These are phyloP conservation scores for Hippocampus kuda DNA, from an alignment of 2,797 vertebrate species.

Conservation along the genomic window DNA sequence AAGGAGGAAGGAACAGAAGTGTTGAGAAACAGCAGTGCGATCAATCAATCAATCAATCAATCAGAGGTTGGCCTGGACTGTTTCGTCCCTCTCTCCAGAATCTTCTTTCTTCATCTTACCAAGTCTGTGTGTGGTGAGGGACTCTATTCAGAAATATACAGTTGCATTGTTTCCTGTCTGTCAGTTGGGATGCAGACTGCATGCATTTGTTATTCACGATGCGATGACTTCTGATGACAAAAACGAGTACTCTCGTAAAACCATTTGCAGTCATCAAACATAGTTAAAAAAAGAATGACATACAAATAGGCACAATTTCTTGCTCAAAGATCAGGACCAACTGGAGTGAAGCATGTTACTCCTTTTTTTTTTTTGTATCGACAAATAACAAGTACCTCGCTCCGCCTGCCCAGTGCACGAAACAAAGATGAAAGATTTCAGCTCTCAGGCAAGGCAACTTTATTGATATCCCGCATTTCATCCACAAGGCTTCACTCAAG, in stretches of 20 bases:
- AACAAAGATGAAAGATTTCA: too few relatives aligned
- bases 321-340: not conserved
- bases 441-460: too few relatives aligned
- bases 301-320: not conserved
- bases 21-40: not conserved
- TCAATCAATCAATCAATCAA: not conserved
- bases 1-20: conserved; percentile 16
- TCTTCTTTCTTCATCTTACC: not conserved
- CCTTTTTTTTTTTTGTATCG: too few relatives aligned
- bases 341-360: not conserved
- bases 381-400: too few relatives aligned
- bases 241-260: not conserved
- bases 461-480: too few relatives aligned
- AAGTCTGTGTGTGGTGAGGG: not conserved
- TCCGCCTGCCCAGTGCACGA: too few relatives aligned
- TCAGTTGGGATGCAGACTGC: not conserved
- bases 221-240: not conserved
- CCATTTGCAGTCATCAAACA: not conserved
- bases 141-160: not conserved
- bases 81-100: not conserved
- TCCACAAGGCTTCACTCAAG: too few relatives aligned
- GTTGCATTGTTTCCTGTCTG: not conserved
- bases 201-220: not conserved
- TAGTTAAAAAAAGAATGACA: not conserved
- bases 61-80: not conserved